Conservation (phyloP, 2,888 invertebrate species). For the Lamellibrachia satsuma region DNA sequence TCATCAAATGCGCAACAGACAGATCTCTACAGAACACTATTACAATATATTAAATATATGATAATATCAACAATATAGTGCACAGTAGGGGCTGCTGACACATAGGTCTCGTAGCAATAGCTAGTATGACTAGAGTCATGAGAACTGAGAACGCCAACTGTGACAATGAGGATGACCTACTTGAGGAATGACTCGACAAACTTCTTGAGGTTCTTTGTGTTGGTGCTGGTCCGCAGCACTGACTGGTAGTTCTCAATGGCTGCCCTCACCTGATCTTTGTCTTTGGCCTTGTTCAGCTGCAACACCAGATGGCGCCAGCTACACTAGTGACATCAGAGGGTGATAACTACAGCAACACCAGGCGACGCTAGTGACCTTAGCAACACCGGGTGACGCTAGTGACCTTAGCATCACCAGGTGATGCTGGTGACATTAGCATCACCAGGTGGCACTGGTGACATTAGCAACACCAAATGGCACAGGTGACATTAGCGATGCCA, state of each 20-base stretch:
- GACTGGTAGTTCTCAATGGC: constrained; percentile 81
- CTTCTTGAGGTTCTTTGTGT: constrained; percentile 82
- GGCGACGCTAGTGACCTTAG: not conserved
- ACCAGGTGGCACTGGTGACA: too few species aligned
- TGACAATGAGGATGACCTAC: constrained; percentile 69
- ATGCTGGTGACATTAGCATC: too few species aligned
- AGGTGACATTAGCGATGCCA: too few species aligned
- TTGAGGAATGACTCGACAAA: constrained; percentile 85
- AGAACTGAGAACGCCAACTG: not conserved
- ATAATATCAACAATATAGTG: not conserved
- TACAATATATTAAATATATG: too few species aligned
- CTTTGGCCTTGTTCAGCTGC: constrained; percentile 61
- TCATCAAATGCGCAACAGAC: not conserved
- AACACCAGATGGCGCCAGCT: not conserved
- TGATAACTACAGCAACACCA: not conserved
- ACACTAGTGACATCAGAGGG: not conserved
- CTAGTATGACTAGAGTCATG: too few species aligned
- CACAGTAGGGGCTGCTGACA: not conserved
- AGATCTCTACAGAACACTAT: not conserved
- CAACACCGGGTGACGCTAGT: not conserved
- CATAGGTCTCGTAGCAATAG: too few species aligned
- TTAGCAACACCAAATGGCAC: too few species aligned
- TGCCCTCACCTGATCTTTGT: constrained; percentile 70
- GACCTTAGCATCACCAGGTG: not conserved
- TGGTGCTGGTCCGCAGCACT: constrained; percentile 77